Conservation (phyloP, 2,888 invertebrate species). For the Bombyx huttoni region DNA sequence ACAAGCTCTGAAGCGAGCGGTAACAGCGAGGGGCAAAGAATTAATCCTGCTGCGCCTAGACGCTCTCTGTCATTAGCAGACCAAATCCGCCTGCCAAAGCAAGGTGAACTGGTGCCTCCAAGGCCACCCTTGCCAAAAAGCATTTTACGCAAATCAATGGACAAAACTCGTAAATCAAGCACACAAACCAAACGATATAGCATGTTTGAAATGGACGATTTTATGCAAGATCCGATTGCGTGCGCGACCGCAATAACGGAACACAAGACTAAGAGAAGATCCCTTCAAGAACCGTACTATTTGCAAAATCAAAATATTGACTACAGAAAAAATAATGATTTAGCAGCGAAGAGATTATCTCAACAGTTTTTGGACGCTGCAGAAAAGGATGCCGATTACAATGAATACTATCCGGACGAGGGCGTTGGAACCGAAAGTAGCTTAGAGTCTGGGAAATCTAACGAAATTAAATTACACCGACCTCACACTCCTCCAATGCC, state of each 20-base stretch:
- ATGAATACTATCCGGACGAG: slow-evolving; percentile 73
- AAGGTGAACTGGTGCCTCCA: slow-evolving; percentile 74
- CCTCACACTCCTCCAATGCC: slow-evolving; percentile 69
- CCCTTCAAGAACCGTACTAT: slow-evolving; percentile 82
- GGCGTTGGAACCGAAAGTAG: slow-evolving; percentile 75
- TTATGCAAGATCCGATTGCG: slow-evolving; percentile 59
- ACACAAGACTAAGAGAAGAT: slow-evolving; percentile 76
- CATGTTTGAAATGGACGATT: slow-evolving; percentile 82
- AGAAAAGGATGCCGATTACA: slow-evolving; percentile 67
- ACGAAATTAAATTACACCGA: slow-evolving; percentile 60
- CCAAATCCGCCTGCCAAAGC: slow-evolving; percentile 51
- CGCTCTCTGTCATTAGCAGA: slow-evolving; percentile 77
- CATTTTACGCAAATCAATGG: slow-evolving; percentile 77
- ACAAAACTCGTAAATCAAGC: slow-evolving; percentile 65
- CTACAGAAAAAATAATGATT: slow-evolving; percentile 65
- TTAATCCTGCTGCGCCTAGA: slow-evolving; percentile 75
- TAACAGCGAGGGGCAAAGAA: slow-evolving; percentile 61
- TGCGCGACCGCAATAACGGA: slow-evolving; percentile 59
- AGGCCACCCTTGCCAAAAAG: slow-evolving; percentile 81
- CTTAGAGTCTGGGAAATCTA: slow-evolving; percentile 72
- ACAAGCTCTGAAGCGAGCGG: slow-evolving; percentile 81
- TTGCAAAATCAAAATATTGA: slow-evolving; percentile 65
- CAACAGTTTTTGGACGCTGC: slow-evolving; percentile 68
- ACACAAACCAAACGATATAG: slow-evolving; percentile 79
- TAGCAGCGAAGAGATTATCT: slow-evolving; percentile 63